Percentiles rank a stretch among this genome's conserved stretches.
Evolutionary conservation across 2,113 vertebrate species (phyloP).

Genomic region (Barnardius zonarius): DNA sequence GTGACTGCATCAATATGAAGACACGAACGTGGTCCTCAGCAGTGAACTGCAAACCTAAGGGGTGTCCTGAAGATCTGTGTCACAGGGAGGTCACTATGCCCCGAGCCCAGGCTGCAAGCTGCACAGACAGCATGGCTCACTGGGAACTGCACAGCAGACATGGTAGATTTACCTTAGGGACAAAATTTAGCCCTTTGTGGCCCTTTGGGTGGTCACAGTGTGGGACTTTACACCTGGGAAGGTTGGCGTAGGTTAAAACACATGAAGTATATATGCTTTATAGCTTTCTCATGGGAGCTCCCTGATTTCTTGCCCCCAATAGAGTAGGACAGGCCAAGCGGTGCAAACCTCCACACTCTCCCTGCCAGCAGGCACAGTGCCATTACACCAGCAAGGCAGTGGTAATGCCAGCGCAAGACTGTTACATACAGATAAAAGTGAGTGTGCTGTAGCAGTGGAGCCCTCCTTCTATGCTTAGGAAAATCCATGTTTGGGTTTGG

Average conservation of each 20-base stretch:
- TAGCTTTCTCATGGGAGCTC: not conserved
- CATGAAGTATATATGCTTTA: not conserved
- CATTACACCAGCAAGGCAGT: not conserved
- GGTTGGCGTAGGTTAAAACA: not conserved
- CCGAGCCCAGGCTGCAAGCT: rapidly evolving
- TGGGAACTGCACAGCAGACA: not conserved
- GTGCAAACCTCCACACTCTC: rapidly evolving
- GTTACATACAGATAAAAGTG: not conserved
- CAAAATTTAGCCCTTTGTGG: not conserved
- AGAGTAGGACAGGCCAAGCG: not conserved
- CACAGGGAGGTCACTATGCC: not conserved
- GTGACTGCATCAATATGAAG: not conserved
- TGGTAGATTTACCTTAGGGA: not conserved
- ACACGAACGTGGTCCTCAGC: not conserved
- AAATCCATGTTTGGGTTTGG: not conserved
- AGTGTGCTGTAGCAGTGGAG: rapidly evolving
- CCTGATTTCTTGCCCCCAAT: not conserved
- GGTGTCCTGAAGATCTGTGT: not conserved
- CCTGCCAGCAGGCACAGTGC: not conserved
- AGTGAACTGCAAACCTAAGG: not conserved
- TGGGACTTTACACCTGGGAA: not conserved
- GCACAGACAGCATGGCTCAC: not conserved
- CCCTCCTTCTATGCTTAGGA: rapidly evolving
- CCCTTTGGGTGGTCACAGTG: not conserved
- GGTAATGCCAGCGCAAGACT: not conserved